Evolutionary conservation across 1,140 invertebrate species (phyloP), one percentile per base, ranked within the genome.

Genomic region (Eueides isabella): DNA sequence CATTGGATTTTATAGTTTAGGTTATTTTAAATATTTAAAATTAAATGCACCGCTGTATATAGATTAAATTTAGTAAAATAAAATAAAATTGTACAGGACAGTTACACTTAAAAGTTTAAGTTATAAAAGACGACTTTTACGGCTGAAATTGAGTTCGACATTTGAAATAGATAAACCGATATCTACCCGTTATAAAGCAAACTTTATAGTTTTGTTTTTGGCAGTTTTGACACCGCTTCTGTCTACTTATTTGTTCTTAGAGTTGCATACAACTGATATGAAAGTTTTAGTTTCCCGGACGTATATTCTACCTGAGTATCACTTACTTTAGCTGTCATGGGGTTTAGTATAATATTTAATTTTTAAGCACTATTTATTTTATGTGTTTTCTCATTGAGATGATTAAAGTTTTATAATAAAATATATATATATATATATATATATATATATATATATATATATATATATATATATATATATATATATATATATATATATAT

Each of bases 151-250:
- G 88, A 90, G 83, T 91, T 85, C 70, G 89, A 91, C 87, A 91
- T 90, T 73, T 86, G 83, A 85, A 91, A 90, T 88, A 92, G 91
- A 92, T 93, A 90, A 91, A 92, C 82, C 83, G 87, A 85, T 91
- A 89, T 88, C 87, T 85, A 83, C 77, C 83, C 79, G 85, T 89
- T 89, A 90, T 92, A 86, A 88, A 91, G 82, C 86, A 83, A 92
- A 93, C 84, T 94, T 94, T 94, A 94, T 93, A 89, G 93, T 92
- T 93, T 93, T 94, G 92, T 94, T 94, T 93, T 93, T 93, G 91
- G 89, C 89, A 92, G 87, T 93, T 92, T 90, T 92, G 91, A 93
- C 91, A 86, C 81, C 81, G 86, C 83, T 87, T 88, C 88, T 87
- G 87, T 90, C 88, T 90, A 89, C 88, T 91, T 93, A 90, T 93